Percentiles rank a stretch among this genome's conserved stretches.
Evolutionary conservation across 1,140 invertebrate species (phyloP).

Genomic region (Zaprionus davidi): DNA sequence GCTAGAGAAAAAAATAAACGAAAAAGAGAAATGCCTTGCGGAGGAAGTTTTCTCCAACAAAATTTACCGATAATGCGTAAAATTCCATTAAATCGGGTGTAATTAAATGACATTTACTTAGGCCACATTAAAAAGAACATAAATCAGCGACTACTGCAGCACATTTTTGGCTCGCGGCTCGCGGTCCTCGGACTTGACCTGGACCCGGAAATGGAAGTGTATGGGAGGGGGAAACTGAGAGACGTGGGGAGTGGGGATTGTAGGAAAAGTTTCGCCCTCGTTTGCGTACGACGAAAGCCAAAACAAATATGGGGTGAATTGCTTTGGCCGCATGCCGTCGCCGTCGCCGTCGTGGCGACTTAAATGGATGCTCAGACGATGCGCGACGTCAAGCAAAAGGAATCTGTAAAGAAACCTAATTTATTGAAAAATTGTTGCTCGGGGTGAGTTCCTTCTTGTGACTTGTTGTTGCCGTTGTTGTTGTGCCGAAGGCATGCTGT

Average conservation of each 20-base stretch:
- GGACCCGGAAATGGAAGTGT: slow-evolving; percentile 7
- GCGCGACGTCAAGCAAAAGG: slow-evolving; percentile 52
- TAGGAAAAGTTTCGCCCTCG: slow-evolving; percentile 58
- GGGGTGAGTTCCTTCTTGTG: slow-evolving; percentile 53
- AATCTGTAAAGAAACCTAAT: slow-evolving; percentile 81
- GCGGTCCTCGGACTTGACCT: slow-evolving; percentile 22
- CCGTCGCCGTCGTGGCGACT: slow-evolving; percentile 30
- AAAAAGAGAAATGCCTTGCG: neutral
- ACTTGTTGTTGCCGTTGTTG: slow-evolving; percentile 36
- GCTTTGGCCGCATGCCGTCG: slow-evolving; percentile 42
- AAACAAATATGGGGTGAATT: slow-evolving; percentile 82
- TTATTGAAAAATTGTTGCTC: slow-evolving; percentile 80
- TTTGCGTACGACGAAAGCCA: slow-evolving; percentile 64
- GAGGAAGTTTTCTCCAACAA: slow-evolving; percentile 51
- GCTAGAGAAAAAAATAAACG: neutral
- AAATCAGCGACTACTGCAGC: slow-evolving; percentile 70
- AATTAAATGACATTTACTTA: slow-evolving; percentile 83
- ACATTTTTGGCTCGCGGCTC: slow-evolving; percentile 52
- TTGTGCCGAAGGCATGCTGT: slow-evolving; percentile 61
- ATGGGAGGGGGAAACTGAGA: no score
- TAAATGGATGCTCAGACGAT: slow-evolving; percentile 56
- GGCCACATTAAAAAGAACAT: slow-evolving; percentile 80
- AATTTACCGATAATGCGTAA: slow-evolving; percentile 77
- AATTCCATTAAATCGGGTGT: slow-evolving; percentile 83
- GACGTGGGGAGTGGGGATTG: neutral